These are phyloP conservation scores for Clupea harengus DNA, from an alignment of 2,113 vertebrate genomes.

Conservation along the genomic window DNA sequence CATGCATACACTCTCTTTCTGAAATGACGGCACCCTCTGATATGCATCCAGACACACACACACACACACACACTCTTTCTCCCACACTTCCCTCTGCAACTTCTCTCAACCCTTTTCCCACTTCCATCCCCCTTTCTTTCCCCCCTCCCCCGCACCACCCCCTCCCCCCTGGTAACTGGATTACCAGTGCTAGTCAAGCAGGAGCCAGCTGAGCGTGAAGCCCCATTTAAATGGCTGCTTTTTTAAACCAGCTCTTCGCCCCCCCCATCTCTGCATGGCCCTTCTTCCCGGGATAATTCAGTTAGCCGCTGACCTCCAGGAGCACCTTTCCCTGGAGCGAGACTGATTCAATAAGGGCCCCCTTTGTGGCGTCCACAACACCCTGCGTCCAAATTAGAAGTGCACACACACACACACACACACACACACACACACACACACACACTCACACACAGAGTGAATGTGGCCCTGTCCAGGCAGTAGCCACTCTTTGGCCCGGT, in stretches of 20 bases:
- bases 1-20: background rate
- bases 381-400: background rate
- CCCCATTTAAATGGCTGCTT: background rate
- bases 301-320: background rate
- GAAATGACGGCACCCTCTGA: background rate
- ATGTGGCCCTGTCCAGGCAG: background rate
- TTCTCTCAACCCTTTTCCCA: background rate
- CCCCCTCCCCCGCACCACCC: background rate
- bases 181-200: background rate
- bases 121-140: background rate
- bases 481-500: background rate
- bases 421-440: slow-evolving; percentile 23
- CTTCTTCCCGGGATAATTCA: background rate
- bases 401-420: slow-evolving; percentile 19
- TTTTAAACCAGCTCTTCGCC: slow-evolving; percentile 2
- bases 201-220: slow-evolving; percentile 17
- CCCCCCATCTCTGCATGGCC: background rate
- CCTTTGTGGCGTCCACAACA: slow-evolving; percentile 11
- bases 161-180: background rate
- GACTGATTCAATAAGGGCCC: slow-evolving; percentile 34
- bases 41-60: slow-evolving; percentile 16
- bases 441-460: background rate
- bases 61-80: background rate
- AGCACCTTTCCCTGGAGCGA: slow-evolving; percentile 28
- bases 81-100: background rate